Base-by-base conservation (phyloP, 2,113 vertebrate species). In the Proteles cristata region DNA sequence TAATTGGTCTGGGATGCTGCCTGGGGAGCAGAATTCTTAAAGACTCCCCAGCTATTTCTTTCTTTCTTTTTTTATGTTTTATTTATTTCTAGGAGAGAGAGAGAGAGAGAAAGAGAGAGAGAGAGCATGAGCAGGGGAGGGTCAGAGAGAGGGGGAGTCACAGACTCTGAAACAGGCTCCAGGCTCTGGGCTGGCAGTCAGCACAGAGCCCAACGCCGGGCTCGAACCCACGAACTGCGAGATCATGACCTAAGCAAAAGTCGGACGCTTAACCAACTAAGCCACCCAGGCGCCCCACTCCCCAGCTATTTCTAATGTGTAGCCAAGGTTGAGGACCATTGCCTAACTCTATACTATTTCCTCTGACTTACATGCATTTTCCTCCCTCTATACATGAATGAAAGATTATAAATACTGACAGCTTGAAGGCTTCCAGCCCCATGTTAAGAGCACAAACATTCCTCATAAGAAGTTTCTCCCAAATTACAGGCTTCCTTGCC, bases 331-430 rank as follows among this genome's bases (percentile, higher is more conserved):
- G 45, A 90, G 28, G 88, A 83, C 65, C 4, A 28, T 17, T 94
- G n/a, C 45, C 14, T 91, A 73, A 90, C 53, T 90, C 23, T 35
- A 82, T 81, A 80, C 7, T 90, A 61, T 50, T 84, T 96, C 21
- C 21, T 81, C 50, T 90, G 23, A 77, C 83, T 95, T 82, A 85
- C 15, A 74, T 82, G 39, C 11, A 90, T 86, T 80, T 93, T 92
- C 48, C 43, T 95, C 77, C 28, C 43, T 55, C 53, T 23, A 43
- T 35, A 68, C 17, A 83, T 76, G 66, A 76, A 39, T 63, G 50
- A 86, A 82, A 55, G 16, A 88, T 58, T 45, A 73, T 88, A 71
- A 88, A 82, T 79, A 73, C 39, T 58, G 82, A 73, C 50, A 4
- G 1, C 14, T 69, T 69, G 25, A 86, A 92, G 45, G 0, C 35